Percentiles rank a stretch among this genome's conserved stretches.
Evolutionary conservation across 2,888 invertebrate genomes (phyloP).

Genomic region (Creontiades dilutus): DNA sequence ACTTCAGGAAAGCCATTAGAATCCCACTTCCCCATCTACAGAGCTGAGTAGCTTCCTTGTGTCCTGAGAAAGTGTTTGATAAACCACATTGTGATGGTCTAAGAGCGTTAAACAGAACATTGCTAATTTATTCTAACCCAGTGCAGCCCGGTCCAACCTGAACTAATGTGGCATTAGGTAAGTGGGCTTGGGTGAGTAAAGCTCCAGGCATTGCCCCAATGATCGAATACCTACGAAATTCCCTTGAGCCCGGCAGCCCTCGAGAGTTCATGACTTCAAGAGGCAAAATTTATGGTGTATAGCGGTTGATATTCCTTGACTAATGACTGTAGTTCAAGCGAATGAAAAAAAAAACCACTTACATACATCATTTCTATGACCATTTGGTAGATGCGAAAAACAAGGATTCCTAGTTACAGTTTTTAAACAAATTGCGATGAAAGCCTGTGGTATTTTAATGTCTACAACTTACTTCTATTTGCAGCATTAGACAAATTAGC

Average conservation of each 20-base stretch:
- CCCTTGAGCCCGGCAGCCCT: not conserved
- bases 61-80: not conserved
- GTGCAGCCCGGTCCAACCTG: not conserved
- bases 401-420: too few species aligned
- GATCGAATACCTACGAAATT: not conserved
- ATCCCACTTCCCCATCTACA: not conserved
- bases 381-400: too few species aligned
- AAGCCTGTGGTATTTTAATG: too few species aligned
- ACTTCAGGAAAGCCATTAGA: too few species aligned
- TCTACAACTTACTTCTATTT: too few species aligned
- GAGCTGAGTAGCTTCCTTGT: not conserved
- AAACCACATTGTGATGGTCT: not conserved
- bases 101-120: slow-evolving; percentile 4
- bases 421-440: too few species aligned
- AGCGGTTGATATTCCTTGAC: not conserved
- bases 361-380: too few species aligned
- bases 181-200: not conserved
- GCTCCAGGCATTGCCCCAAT: not conserved
- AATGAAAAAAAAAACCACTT: too few species aligned
- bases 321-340: too few species aligned
- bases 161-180: slow-evolving; percentile 21
- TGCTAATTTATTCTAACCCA: slow-evolving; percentile 7
- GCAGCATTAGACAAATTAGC: too few species aligned
- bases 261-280: not conserved
- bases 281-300: not conserved